Evolutionary conservation across 2,888 invertebrate genomes (phyloP).

Genomic region (Melangyna quadrimaculata): DNA sequence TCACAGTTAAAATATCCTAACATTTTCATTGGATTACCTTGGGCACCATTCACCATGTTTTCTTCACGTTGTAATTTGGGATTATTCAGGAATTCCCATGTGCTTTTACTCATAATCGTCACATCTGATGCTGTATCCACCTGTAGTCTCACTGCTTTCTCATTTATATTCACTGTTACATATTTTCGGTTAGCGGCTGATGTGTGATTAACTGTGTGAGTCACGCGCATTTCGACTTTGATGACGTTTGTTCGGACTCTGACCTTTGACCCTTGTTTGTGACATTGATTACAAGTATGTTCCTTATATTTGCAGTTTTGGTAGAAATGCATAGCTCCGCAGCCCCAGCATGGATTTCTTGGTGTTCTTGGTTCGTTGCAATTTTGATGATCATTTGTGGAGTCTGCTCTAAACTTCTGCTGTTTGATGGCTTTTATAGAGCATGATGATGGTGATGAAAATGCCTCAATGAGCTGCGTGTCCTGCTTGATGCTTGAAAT

Average conservation of each 20-base stretch:
- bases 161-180: not conserved
- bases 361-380: not conserved
- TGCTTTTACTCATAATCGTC: slow-evolving; percentile 25
- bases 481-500: slow-evolving; percentile 33
- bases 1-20: slow-evolving; percentile 26
- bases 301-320: slow-evolving; percentile 22
- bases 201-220: too few relatives aligned
- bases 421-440: too few relatives aligned
- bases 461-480: not conserved
- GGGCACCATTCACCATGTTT: slow-evolving; percentile 12
- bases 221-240: too few relatives aligned
- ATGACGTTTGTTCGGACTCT: too few relatives aligned
- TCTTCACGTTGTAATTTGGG: slow-evolving; percentile 5
- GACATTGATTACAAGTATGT: not conserved
- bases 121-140: slow-evolving; percentile 42
- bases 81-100: slow-evolving; percentile 33
- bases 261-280: too few relatives aligned
- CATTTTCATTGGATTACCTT: slow-evolving; percentile 20
- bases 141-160: slow-evolving; percentile 16
- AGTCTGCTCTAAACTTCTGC: too few relatives aligned
- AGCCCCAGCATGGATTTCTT: too few relatives aligned
- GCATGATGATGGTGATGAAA: not conserved
- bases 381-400: not conserved
- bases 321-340: not conserved
- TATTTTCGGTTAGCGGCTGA: too few relatives aligned